Conservation (phyloP, 2,113 vertebrate species). For the Pelobates fuscus region DNA sequence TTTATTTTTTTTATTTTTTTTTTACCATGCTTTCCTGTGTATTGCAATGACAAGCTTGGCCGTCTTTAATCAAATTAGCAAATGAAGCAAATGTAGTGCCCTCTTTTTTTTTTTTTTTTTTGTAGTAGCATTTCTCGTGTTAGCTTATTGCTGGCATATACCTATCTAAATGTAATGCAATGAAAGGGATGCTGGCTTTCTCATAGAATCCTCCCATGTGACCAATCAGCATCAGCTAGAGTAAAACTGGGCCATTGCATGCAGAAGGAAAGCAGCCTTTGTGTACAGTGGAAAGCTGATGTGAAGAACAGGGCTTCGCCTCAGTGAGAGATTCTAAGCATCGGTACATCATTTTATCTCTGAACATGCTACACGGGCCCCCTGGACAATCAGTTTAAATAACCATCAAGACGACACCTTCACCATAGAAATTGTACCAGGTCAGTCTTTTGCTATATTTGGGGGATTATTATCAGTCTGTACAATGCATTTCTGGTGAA, state of each 20-base stretch:
- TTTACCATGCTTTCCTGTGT: background rate
- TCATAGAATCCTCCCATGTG: conserved; percentile 29
- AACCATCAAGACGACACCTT: background rate
- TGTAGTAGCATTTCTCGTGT: background rate
- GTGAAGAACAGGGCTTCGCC: background rate
- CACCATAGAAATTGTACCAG: background rate
- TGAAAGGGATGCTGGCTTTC: conserved; percentile 27
- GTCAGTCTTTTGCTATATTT: conserved; percentile 27
- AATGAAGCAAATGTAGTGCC: background rate
- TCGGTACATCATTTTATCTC: too few relatives aligned
- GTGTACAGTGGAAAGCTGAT: conserved; percentile 31
- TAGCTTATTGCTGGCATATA: background rate
- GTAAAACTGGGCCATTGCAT: conserved; percentile 21
- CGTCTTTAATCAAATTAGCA: background rate
- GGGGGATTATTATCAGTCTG: background rate
- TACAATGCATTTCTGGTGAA: too few relatives aligned
- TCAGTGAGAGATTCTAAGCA: background rate
- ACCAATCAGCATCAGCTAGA: conserved; percentile 27
- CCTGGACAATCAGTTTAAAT: background rate
- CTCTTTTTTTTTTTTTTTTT: background rate
- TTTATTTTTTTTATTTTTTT: background rate
- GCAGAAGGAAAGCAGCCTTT: conserved; percentile 37
- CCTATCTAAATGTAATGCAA: conserved; percentile 7
- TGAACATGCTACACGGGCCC: background rate
- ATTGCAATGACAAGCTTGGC: too few relatives aligned